Base-by-base conservation (phyloP, 2,888 invertebrate species). In the Drosophila colorata region DNA sequence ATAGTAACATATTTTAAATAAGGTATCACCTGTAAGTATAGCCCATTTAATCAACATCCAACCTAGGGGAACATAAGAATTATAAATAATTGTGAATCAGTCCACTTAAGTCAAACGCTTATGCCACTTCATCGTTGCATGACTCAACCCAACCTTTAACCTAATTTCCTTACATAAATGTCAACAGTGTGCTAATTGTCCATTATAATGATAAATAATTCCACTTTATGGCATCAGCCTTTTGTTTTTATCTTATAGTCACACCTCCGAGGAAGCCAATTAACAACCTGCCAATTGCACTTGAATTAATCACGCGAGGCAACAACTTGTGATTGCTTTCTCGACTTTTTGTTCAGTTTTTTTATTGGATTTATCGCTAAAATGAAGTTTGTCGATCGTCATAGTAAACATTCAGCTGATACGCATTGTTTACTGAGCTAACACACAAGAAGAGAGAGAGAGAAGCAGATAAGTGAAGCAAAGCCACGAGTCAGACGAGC, bases 301-400 rank as follows among this genome's bases (percentile, higher is more conserved):
- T 73, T 57, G 18, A 76, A 65, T 86, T 86, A 77, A 77, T 84
- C 80, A 82, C 74, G 84, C 74, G 56, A 52, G 55, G 52, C 63
- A 56, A 70, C 3, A 59, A 59, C 55, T 61, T 58, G 31, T 63
- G 55, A 57, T 69, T 67, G 9, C 9, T 28, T 28, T 9, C 28
- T 28, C 9, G 9, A 28, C 9, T 28, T 9, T 28, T 28, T 28
- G 8, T 28, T 28, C 2, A 8, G 28, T 9, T 31, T 25, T 25
- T 40, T 53, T 58, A 58, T 47, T 59, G 53, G 43, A 46, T 40
- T 68, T 59, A 69, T 51, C 48, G 31, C 28, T 16, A 18, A 35
- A 16, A 28, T 55, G 37, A 3, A 28, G 31, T 52, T 43, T 31
- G 48, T 37, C 47, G 41, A 35, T 28, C 44, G 46, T 47, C 51